Evolutionary conservation across 2,888 invertebrate species (phyloP).

Genomic region (Ichneumoninae sp.): DNA sequence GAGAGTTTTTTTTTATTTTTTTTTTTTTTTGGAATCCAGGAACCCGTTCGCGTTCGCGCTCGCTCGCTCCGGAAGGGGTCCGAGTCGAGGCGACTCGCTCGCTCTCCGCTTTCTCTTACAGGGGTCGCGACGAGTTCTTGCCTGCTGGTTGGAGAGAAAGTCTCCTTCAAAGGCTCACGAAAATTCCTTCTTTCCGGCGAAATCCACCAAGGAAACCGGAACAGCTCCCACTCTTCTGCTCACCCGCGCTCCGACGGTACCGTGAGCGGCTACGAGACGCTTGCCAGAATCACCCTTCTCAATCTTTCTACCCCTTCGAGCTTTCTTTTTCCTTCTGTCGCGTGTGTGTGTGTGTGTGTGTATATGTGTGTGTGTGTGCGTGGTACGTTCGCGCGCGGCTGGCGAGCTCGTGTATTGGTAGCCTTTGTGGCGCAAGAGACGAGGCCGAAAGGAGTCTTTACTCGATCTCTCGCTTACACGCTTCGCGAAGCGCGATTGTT

Average conservation of each 20-base stretch:
- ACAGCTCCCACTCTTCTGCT: slow-evolving; percentile 60
- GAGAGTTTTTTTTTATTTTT: slow-evolving; percentile 10
- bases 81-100: neutral
- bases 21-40: neutral
- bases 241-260: slow-evolving; percentile 13
- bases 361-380: neutral
- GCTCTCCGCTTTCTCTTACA: slow-evolving; percentile 2
- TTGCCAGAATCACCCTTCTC: slow-evolving; percentile 60
- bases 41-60: slow-evolving; percentile 5
- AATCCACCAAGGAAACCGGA: slow-evolving; percentile 75
- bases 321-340: slow-evolving; percentile 26
- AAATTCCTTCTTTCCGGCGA: slow-evolving; percentile 72
- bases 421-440: slow-evolving; percentile 73
- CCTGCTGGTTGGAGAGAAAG: neutral
- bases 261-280: slow-evolving; percentile 34
- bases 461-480: slow-evolving; percentile 73
- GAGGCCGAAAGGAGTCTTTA: slow-evolving; percentile 67
- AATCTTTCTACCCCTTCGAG: slow-evolving; percentile 43
- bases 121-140: slow-evolving; percentile 13
- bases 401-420: neutral
- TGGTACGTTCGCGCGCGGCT: neutral
- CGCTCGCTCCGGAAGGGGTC: neutral
- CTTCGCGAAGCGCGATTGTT: slow-evolving; percentile 75
- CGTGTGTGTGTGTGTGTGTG: neutral
- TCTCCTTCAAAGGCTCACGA: slow-evolving; percentile 73